Percentiles rank a stretch among this genome's conserved stretches.
Evolutionary conservation across 2,888 invertebrate genomes (phyloP).

Genomic region (Limnephilus marmoratus): DNA sequence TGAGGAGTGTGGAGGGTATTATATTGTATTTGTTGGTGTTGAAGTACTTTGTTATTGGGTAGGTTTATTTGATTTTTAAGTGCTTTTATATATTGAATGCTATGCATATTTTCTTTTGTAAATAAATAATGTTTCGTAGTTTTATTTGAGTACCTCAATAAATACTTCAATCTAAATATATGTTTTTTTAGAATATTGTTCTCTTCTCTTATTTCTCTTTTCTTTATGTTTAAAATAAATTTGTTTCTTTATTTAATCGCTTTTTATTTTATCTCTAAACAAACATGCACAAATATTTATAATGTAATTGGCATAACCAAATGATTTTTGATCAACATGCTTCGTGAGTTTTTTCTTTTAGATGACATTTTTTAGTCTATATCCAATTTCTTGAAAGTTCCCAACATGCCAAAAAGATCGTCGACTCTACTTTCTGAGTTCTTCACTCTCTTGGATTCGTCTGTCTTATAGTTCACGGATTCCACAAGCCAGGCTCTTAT

Average conservation of each 20-base stretch:
- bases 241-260: neutral
- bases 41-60: neutral
- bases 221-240: neutral
- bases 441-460: conserved; percentile 62
- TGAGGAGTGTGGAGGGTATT: neutral
- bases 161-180: neutral
- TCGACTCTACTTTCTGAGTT: conserved; percentile 21
- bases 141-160: neutral
- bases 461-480: conserved; percentile 59
- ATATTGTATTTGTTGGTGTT: neutral
- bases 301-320: neutral
- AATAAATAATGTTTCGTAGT: conserved; percentile 25
- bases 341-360: neutral
- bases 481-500: conserved; percentile 60
- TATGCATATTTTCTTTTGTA: neutral
- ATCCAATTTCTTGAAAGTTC: conserved; percentile 65
- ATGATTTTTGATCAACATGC: neutral
- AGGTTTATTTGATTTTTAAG: neutral
- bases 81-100: neutral
- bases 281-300: neutral
- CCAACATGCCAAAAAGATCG: conserved; percentile 61
- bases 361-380: conserved; percentile 57
- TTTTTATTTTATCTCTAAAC: neutral
- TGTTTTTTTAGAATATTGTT: neutral
- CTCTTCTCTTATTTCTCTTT: neutral